phyloP scores from a whole-genome alignment of 2,888 invertebrate genomes.

The Dichetophora obliterata region DNA sequence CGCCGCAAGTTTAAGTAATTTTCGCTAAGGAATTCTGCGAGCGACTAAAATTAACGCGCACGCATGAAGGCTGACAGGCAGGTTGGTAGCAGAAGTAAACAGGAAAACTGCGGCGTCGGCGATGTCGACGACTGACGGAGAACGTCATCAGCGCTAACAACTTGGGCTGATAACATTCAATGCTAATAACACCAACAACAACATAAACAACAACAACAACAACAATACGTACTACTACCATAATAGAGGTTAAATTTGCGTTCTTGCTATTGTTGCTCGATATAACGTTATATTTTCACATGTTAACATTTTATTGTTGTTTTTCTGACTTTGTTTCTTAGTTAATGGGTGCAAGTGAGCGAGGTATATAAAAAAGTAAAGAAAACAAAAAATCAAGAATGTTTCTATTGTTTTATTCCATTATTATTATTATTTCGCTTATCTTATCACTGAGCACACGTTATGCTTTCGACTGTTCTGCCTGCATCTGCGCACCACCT shows the following conservation, averaged over 20 bases:
- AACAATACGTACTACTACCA: not conserved
- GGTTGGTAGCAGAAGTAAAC: too few relatives aligned
- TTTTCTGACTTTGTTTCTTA: not conserved
- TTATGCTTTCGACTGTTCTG: not conserved
- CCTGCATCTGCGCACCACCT: too few relatives aligned
- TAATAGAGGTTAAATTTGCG: not conserved
- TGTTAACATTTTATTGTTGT: not conserved
- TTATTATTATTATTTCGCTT: not conserved
- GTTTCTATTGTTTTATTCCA: not conserved
- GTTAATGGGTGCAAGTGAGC: not conserved
- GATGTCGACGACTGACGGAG: not conserved
- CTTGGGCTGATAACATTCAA: not conserved
- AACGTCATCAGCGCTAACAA: conserved; percentile 19
- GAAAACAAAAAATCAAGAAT: not conserved
- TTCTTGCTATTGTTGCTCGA: conserved; percentile 5
- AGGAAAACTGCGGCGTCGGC: not conserved
- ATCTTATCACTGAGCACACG: conserved; percentile 16
- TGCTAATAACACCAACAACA: not conserved
- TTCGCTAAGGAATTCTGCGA: conserved; percentile 23
- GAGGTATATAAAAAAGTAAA: not conserved
- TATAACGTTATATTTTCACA: conserved; percentile 17
- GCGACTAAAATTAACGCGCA: conserved; percentile 4
- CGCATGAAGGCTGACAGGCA: too few relatives aligned
- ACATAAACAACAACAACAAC: conserved; percentile 17
- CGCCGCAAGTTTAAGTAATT: not conserved